Conservation (phyloP, 1,140 invertebrate genomes). For the Hormaphis cornu region DNA sequence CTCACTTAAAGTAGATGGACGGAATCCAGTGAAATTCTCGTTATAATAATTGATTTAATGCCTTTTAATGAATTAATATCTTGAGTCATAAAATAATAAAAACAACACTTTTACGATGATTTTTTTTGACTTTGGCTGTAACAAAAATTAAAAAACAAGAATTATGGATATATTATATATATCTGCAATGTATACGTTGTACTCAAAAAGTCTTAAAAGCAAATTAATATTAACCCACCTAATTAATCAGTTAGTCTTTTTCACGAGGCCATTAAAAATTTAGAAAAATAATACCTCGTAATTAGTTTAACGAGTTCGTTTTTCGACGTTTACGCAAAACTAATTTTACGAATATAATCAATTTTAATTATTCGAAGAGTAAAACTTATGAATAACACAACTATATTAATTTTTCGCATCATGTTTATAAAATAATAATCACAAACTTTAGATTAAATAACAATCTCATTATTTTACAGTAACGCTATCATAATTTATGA, state of each 20-base stretch:
- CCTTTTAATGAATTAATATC: background rate
- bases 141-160: background rate
- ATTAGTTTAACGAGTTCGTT: slow-evolving; percentile 13
- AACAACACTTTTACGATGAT: background rate
- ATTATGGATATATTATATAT: background rate
- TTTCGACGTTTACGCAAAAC: background rate
- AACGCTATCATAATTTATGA: too few relatives aligned
- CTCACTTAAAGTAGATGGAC: too few relatives aligned
- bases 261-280: background rate
- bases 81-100: slow-evolving; percentile 3
- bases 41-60: slow-evolving; percentile 6
- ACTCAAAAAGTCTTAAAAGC: background rate
- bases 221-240: slow-evolving; percentile 17
- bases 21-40: background rate
- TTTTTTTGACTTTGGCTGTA: background rate
- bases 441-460: too few relatives aligned
- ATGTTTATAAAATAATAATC: too few relatives aligned
- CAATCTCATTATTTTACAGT: too few relatives aligned
- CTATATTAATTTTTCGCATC: too few relatives aligned
- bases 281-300: background rate
- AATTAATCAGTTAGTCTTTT: slow-evolving; percentile 13
- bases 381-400: too few relatives aligned
- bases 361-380: background rate
- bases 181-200: background rate
- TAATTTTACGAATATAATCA: slow-evolving; percentile 2